phyloP scores from a whole-genome alignment of 2,797 vertebrate genomes.

The Eidolon dupreanum region DNA sequence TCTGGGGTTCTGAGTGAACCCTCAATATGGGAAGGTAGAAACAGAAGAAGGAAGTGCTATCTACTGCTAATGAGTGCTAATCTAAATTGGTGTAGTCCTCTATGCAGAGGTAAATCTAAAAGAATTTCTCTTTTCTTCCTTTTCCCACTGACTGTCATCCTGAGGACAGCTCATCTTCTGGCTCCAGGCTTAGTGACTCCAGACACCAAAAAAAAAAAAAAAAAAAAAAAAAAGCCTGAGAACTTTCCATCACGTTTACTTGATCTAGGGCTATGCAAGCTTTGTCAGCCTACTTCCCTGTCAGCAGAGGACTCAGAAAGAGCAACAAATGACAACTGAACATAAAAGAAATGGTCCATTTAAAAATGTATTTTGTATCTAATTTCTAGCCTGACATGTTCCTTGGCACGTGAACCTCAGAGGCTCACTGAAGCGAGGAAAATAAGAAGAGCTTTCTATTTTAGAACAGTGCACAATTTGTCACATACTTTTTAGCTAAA shows the following conservation, averaged over 20 bases:
- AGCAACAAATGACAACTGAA: slow-evolving; percentile 21
- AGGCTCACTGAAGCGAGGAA: slow-evolving; percentile 53
- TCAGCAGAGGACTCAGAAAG: not conserved
- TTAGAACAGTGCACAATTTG: not conserved
- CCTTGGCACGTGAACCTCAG: slow-evolving; percentile 15
- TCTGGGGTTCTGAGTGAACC: not conserved
- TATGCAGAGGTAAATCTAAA: not conserved
- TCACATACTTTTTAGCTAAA: slow-evolving; percentile 54
- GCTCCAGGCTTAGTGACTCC: not conserved
- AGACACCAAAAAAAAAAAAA: too few species aligned
- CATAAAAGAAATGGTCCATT: slow-evolving; percentile 49
- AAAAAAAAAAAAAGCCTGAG: not conserved
- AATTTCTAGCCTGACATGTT: not conserved
- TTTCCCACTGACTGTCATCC: not conserved
- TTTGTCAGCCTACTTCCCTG: not conserved
- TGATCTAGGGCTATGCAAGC: not conserved
- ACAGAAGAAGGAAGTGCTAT: not conserved
- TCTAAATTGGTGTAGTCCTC: not conserved
- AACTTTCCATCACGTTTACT: not conserved
- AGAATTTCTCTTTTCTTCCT: not conserved
- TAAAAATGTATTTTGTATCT: slow-evolving; percentile 50
- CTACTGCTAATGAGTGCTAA: not conserved
- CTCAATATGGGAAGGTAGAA: not conserved
- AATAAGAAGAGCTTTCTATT: slow-evolving; percentile 48
- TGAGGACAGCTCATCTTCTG: not conserved